Evolutionary conservation across 2,797 vertebrate genomes (phyloP).

Genomic region (Amblyraja radiata): DNA sequence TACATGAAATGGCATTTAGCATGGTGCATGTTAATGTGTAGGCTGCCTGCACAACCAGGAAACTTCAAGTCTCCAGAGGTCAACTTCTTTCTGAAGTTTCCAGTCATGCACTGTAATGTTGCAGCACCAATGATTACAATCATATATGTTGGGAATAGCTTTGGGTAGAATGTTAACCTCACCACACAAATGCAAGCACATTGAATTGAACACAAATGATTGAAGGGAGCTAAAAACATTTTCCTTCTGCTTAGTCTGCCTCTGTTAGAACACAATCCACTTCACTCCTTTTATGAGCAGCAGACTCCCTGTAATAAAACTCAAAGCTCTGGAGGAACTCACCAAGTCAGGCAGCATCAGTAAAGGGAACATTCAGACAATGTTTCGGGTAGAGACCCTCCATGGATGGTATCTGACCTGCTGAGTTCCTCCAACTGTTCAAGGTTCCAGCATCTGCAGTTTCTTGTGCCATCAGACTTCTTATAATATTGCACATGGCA

Average conservation of each 20-base stretch:
- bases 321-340: too few species aligned
- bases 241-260: neutral
- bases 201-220: neutral
- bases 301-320: neutral
- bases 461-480: neutral
- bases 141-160: neutral
- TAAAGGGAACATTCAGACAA: too few species aligned
- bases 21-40: neutral
- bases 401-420: too few species aligned
- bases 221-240: neutral
- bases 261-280: neutral
- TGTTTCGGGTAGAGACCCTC: too few species aligned
- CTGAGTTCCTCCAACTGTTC: too few species aligned
- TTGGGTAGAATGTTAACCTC: neutral
- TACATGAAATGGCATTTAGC: neutral
- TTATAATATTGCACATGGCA: neutral
- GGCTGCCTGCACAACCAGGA: neutral
- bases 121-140: neutral
- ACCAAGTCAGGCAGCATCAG: too few species aligned
- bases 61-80: neutral
- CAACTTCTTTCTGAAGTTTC: neutral
- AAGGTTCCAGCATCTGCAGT: too few species aligned
- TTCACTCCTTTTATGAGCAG: neutral
- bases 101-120: neutral
- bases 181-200: neutral